A percentile compares a stretch with the other conserved stretches of the same genome.
These are phyloP conservation scores for Cremastinae sp. DNA, from an alignment of 2,888 invertebrate species.

Conservation along the genomic window DNA sequence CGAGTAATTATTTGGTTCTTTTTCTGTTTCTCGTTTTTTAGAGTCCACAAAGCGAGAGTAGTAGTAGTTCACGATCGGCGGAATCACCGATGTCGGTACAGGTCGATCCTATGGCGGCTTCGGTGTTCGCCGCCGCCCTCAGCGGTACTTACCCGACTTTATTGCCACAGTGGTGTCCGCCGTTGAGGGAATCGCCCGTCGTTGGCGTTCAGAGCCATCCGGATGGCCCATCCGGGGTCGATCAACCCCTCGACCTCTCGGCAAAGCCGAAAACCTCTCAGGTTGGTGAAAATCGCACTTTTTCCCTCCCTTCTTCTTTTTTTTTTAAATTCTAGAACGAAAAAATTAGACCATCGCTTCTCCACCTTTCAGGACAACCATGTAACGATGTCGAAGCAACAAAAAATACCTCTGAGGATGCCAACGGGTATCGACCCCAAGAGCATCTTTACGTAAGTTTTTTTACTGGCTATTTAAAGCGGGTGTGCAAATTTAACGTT, in stretches of 20 bases:
- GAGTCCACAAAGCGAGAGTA: conserved; percentile 80
- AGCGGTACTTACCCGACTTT: conserved; percentile 82
- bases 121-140: conserved; percentile 86
- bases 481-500: too few relatives aligned
- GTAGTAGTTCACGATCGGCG: conserved; percentile 79
- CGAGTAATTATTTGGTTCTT: background rate
- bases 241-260: conserved; percentile 93
- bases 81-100: conserved; percentile 80
- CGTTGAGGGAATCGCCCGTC: conserved; percentile 80
- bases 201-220: conserved; percentile 78
- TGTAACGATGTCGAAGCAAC: conserved; percentile 79
- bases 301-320: background rate
- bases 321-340: background rate
- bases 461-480: too few relatives aligned
- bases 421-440: conserved; percentile 82
- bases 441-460: conserved; percentile 87
- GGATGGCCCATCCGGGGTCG: conserved; percentile 81
- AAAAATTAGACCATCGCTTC: background rate
- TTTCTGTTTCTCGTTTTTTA: conserved; percentile 57
- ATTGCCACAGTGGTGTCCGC: conserved; percentile 79
- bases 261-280: conserved; percentile 85
- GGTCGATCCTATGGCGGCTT: conserved; percentile 84
- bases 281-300: conserved; percentile 64
- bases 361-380: conserved; percentile 76
- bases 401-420: conserved; percentile 80